Percentiles rank a stretch among this genome's conserved stretches.
Evolutionary conservation across 1,140 invertebrate genomes (phyloP).

Genomic region (Hypsibius dujardini): DNA sequence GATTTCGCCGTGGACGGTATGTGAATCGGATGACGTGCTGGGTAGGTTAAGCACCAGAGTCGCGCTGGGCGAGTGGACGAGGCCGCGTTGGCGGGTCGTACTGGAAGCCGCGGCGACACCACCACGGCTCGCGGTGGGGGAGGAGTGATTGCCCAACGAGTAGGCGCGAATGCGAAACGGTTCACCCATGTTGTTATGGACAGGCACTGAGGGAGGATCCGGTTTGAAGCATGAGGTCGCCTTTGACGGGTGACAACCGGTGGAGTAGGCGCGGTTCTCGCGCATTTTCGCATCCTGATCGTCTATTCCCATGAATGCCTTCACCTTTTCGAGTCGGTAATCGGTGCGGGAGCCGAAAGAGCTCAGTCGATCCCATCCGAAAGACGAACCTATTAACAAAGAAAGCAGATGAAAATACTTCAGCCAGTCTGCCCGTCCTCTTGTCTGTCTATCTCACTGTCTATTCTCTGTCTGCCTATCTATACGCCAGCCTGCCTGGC

Average conservation of each 20-base stretch:
- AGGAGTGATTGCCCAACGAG: constrained; percentile 11
- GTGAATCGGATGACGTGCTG: too few relatives aligned
- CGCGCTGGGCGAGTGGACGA: background rate
- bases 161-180: constrained; percentile 9
- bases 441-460: too few relatives aligned
- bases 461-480: too few relatives aligned
- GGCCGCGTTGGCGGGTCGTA: background rate
- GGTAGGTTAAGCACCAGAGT: background rate
- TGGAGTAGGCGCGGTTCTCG: background rate
- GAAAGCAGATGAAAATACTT: too few relatives aligned
- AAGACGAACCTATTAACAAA: background rate
- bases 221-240: background rate
- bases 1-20: background rate
- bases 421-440: too few relatives aligned
- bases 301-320: background rate
- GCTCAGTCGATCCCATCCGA: constrained; percentile 12
- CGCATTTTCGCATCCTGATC: background rate
- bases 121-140: background rate
- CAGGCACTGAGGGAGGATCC: background rate
- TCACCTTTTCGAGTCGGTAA: constrained; percentile 5
- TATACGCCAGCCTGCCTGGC: too few relatives aligned
- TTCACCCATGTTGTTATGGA: background rate
- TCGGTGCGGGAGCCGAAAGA: constrained; percentile 1
- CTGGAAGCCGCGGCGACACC: background rate
- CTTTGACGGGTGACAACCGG: background rate